Percentiles rank a stretch among this genome's conserved stretches.
phyloP scores from a whole-genome alignment of 2,888 invertebrate genomes.

The Patella ulyssiponensis region DNA sequence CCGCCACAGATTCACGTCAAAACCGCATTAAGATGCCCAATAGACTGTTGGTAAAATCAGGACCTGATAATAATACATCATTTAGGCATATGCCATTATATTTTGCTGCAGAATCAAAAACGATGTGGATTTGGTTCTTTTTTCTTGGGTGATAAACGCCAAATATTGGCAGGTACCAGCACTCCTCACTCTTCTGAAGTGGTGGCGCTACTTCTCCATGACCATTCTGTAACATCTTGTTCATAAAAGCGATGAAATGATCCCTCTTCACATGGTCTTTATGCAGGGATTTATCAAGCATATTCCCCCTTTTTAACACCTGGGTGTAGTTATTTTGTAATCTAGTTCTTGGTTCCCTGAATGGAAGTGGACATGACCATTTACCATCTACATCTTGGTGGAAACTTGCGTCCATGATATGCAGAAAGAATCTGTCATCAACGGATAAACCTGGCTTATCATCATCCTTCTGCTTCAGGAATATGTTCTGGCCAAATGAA shows the following conservation, averaged over 20 bases:
- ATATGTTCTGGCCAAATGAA: background rate
- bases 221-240: constrained; percentile 2
- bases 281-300: background rate
- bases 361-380: background rate
- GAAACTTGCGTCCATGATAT: background rate
- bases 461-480: background rate
- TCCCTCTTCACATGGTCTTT: background rate
- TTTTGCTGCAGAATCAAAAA: background rate
- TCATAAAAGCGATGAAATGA: background rate
- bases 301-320: background rate
- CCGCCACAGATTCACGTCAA: no score
- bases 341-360: background rate
- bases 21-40: no score
- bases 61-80: background rate
- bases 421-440: background rate
- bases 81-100: background rate
- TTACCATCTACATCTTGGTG: background rate
- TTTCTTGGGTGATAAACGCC: background rate
- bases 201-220: background rate
- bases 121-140: background rate
- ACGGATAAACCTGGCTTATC: background rate
- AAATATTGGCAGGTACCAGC: background rate
- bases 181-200: background rate
- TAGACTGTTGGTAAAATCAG: no score
- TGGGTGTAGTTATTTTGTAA: background rate